Evolutionary conservation across 2,888 invertebrate species (phyloP).

Genomic region (Tenthredo livida): DNA sequence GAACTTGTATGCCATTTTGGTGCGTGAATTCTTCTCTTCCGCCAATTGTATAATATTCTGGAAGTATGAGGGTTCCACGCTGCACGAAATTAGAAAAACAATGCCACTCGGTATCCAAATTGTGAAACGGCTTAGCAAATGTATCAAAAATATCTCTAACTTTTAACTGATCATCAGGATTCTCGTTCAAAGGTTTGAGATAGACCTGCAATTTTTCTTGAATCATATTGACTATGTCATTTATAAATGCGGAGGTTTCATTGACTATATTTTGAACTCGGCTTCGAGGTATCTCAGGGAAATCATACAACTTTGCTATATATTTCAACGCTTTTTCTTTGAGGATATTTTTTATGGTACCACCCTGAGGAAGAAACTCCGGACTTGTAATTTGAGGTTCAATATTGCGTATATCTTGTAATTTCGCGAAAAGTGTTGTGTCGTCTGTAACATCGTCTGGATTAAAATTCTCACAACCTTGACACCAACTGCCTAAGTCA

Average conservation of each 20-base stretch:
- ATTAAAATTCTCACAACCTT: neutral
- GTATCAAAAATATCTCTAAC: neutral
- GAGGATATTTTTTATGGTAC: neutral
- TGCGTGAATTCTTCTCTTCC: neutral
- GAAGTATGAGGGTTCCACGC: neutral
- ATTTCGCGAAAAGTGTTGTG: neutral
- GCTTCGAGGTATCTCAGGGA: neutral
- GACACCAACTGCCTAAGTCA: neutral
- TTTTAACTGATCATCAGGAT: neutral
- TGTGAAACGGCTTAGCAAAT: neutral
- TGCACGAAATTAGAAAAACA: neutral
- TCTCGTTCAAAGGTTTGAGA: neutral
- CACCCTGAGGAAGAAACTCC: neutral
- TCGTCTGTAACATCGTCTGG: neutral
- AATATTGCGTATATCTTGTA: neutral
- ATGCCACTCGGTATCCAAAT: neutral
- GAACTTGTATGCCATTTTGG: neutral
- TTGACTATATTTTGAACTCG: neutral
- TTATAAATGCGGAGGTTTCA: neutral
- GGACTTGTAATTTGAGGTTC: neutral
- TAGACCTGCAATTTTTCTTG: neutral
- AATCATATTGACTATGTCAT: conserved; percentile 23
- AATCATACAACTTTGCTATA: neutral
- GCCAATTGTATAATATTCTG: conserved; percentile 5
- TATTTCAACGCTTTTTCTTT: neutral